These are phyloP conservation scores for Hydroisotoma schaefferi DNA, from an alignment of 2,888 invertebrate genomes.

Conservation along the genomic window DNA sequence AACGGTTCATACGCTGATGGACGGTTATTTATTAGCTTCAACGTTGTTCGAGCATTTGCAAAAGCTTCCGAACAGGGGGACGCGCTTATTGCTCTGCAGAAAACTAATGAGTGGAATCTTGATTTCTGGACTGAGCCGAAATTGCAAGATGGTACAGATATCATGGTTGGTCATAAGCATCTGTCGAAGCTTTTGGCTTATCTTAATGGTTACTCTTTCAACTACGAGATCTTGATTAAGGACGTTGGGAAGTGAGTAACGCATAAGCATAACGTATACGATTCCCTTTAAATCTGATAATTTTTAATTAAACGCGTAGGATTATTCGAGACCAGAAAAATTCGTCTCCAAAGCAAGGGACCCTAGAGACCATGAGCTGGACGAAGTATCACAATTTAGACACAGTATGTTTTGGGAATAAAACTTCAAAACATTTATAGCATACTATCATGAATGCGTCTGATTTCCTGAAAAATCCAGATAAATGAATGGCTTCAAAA, in stretches of 20 bases:
- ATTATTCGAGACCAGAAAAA: not conserved
- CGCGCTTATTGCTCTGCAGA: not conserved
- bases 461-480: not conserved
- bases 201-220: not conserved
- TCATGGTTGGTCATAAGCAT: conserved; percentile 23
- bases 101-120: conserved; percentile 4
- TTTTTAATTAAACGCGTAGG: not conserved
- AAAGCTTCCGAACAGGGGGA: conserved; percentile 3
- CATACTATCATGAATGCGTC: too few species aligned
- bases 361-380: conserved; percentile 1
- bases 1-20: too few species aligned
- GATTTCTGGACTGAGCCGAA: conserved; percentile 17
- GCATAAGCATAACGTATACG: too few species aligned
- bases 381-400: not conserved
- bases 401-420: not conserved
- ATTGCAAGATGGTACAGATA: conserved; percentile 10
- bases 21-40: too few species aligned
- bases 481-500: conserved; percentile 12
- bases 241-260: conserved; percentile 16
- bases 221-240: not conserved
- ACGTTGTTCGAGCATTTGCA: conserved; percentile 14
- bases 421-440: too few species aligned
- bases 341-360: not conserved
- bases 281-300: not conserved
- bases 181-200: not conserved